Evolutionary conservation across 2,797 vertebrate genomes (phyloP), one percentile per base, ranked within the genome.

Genomic region (Cuculus canorus): DNA sequence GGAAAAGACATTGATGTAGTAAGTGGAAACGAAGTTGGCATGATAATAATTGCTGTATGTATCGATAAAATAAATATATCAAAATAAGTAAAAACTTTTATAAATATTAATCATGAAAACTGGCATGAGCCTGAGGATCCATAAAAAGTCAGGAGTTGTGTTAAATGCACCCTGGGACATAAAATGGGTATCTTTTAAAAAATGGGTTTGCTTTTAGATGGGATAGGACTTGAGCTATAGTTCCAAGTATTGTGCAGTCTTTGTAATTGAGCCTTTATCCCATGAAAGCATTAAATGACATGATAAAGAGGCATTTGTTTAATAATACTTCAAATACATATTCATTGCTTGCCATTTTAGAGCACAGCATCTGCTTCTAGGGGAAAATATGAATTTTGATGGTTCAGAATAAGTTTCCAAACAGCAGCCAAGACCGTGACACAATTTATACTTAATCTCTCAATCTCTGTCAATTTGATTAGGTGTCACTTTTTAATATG

Each of bases 1-100:
- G 71, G 52, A 88, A 82, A 93, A 94, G 30, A 30, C 72, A 92
- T 25, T 92, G 63, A 48, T 79, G 60, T 95, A 72, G 11, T 81
- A 53, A 94, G 86, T 88, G 69, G 78, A 73, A 95, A 90, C 71
- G 75, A 86, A 83, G 35, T 56, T 82, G 82, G 61, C 27, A 13
- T 4, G 5, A 61, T 93, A 69, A 83, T 91, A 86, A 88, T 69
- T 0, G 2, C 33, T 54, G 2, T 84, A 53, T 92, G 91, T 93
- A 90, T 96, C 70, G 90, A 59, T 89, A 73, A 83, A 92, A 68
- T 66, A 91, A 82, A 85, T 88, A 90, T 5, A 94, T 86, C 39
- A 71, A 75, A 86, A 78, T 70, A 56, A 92, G 53, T 61, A 83
- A 93, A 50, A 84, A 53, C 60, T 80, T 66, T 85, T 88, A 33